Conservation (phyloP, 2,888 invertebrate genomes). For the Ernsta delagoae region DNA sequence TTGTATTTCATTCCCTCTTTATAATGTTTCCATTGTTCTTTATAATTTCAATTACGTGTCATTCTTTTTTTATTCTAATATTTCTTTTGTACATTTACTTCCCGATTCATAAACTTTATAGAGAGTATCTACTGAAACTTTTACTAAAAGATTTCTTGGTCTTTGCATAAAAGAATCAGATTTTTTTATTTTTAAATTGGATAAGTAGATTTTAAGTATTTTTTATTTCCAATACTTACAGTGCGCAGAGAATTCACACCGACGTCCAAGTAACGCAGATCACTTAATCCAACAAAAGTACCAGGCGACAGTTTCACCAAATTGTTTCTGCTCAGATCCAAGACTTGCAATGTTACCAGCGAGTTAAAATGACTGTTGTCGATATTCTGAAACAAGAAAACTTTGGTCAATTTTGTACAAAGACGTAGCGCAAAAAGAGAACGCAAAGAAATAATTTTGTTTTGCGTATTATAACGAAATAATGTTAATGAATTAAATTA, state of each 20-base stretch:
- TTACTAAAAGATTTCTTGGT: too few relatives aligned
- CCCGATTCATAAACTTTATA: too few relatives aligned
- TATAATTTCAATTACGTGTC: not conserved
- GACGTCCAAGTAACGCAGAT: constrained; percentile 90
- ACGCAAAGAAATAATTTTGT: too few relatives aligned
- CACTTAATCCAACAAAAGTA: constrained; percentile 90
- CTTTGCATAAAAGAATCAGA: too few relatives aligned
- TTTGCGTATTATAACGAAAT: too few relatives aligned
- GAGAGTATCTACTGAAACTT: too few relatives aligned
- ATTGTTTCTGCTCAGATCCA: constrained; percentile 94
- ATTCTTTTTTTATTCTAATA: too few relatives aligned
- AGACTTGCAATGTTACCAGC: constrained; percentile 87
- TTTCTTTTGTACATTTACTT: too few relatives aligned
- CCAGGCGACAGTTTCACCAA: constrained; percentile 92
- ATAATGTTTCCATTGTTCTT: not conserved
- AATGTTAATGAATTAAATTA: too few relatives aligned
- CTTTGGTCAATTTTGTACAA: too few relatives aligned
- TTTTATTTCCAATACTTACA: constrained; percentile 80
- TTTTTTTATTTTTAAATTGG: too few relatives aligned
- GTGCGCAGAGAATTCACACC: constrained; percentile 95
- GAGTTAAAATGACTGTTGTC: constrained; percentile 90
- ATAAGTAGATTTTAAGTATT: not conserved
- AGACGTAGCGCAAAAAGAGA: too few relatives aligned
- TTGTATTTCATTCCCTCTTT: not conserved
- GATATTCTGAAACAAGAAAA: constrained; percentile 85